These are phyloP conservation scores for Coelopa frigida DNA, from an alignment of 1,140 invertebrate species.

Conservation along the genomic window DNA sequence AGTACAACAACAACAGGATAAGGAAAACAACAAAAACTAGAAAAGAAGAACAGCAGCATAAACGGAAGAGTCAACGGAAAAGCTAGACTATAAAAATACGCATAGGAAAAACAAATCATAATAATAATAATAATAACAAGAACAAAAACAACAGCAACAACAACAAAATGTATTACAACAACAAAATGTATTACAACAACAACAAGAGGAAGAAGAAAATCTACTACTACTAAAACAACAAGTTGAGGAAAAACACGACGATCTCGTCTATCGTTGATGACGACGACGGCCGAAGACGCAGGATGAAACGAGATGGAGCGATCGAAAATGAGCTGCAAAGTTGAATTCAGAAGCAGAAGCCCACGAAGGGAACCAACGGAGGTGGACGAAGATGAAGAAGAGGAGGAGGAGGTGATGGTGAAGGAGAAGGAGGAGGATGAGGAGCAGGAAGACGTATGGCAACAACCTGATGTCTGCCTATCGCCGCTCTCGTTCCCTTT, in stretches of 20 bases:
- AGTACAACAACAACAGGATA: too few relatives aligned
- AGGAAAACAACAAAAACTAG: too few relatives aligned
- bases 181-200: neutral
- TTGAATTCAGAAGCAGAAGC: slow-evolving; percentile 17
- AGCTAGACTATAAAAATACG: slow-evolving; percentile 11
- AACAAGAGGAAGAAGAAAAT: neutral
- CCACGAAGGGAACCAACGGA: too few relatives aligned
- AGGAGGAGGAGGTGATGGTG: too few relatives aligned
- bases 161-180: neutral
- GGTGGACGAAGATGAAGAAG: too few relatives aligned
- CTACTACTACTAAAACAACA: neutral
- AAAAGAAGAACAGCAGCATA: too few relatives aligned
- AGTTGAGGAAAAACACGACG: neutral
- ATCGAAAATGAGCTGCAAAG: neutral
- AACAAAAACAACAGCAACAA: slow-evolving; percentile 3
- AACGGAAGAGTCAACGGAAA: slow-evolving; percentile 5
- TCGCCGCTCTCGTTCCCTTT: too few relatives aligned
- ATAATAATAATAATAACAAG: neutral
- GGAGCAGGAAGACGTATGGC: too few relatives aligned
- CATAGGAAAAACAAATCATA: neutral
- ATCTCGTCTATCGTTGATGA: neutral
- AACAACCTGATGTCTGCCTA: too few relatives aligned
- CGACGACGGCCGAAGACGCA: neutral
- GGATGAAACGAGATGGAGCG: neutral
- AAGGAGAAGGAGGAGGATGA: too few relatives aligned